Conservation (phyloP, 2,797 vertebrate genomes). For the Synaphobranchus kaupii region DNA sequence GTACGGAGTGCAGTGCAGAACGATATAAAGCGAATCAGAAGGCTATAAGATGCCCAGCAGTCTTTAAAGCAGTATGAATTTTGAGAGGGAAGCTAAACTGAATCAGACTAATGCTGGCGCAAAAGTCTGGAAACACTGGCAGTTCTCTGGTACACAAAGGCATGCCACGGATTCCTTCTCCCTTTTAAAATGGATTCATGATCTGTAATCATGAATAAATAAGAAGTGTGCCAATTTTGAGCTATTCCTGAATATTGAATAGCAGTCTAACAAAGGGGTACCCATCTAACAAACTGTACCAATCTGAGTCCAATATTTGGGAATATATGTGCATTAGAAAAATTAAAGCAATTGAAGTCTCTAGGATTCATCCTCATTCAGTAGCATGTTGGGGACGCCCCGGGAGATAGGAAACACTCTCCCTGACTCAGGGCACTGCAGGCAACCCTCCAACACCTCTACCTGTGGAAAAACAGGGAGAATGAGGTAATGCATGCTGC, state of each 20-base stretch:
- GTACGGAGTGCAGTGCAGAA: background rate
- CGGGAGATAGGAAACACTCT: constrained; percentile 86
- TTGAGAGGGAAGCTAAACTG: background rate
- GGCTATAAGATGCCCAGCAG: background rate
- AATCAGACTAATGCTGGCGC: background rate
- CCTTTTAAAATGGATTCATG: constrained; percentile 1
- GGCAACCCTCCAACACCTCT: constrained; percentile 86
- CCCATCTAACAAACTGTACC: background rate
- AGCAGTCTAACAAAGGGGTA: background rate
- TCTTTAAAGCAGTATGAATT: background rate
- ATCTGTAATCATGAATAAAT: background rate
- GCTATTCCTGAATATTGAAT: constrained; percentile 1
- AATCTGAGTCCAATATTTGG: background rate
- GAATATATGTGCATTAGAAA: constrained; percentile 25
- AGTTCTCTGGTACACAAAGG: background rate
- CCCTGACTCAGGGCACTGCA: constrained; percentile 88
- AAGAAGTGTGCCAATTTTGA: background rate
- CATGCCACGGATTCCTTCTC: background rate
- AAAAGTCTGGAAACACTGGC: background rate
- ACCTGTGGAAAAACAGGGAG: constrained; percentile 66
- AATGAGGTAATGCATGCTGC: background rate
- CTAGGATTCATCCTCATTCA: constrained; percentile 84
- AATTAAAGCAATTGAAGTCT: constrained; percentile 8
- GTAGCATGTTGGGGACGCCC: constrained; percentile 92
- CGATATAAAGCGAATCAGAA: background rate